Evolutionary conservation across 1,140 invertebrate species (phyloP), one percentile per base, ranked within the genome.

Genomic region (Armadillidium nasatum): DNA sequence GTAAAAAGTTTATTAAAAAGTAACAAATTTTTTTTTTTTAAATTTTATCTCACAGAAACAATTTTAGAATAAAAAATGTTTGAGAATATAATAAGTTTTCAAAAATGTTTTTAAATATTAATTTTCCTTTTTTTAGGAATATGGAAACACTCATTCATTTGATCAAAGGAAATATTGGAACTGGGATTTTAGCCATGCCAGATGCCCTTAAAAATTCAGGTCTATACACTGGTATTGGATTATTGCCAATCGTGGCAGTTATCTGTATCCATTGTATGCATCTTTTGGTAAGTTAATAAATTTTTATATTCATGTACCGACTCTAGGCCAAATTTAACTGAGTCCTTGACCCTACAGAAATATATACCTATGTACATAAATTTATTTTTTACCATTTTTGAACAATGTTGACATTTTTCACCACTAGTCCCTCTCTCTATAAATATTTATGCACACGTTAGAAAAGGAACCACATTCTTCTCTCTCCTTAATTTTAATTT

Each of bases 261-360:
- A 89, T 94, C 75, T 94, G 92, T 83, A 93, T 93, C 7, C 92
- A 94, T 84, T 94, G 93, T 82, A 94, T 94, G 93, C 92, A 94
- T 84, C 90, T 94, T 85, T 82, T 94, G 83, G 90, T 94, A 82
- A 84, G 86, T 81, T 33, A 67, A 73, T 15, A 44, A 71, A 19
- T 10, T 71, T 0, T 23, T 71, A 0, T 22, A 19, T 10, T 19
- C 15, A 21, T 60, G 13, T 60, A n/a, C 10, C n/a, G 68, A 13
- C 33, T 11, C 21, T 19, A 11, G 50, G 21, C 15, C 1, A 71
- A 71, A 43, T 71, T 71, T 71, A n/a, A 4, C 54, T n/a, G n/a
- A 60, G 7, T 19, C 23, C 19, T 4, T 22, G 66, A 10, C 13
- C 10, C 10, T 10, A 10, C 6, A n/a, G 15, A n/a, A 19, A 68